Evolutionary conservation across 2,797 vertebrate species (phyloP), one percentile per base, ranked within the genome.

Genomic region (Betta splendens): DNA sequence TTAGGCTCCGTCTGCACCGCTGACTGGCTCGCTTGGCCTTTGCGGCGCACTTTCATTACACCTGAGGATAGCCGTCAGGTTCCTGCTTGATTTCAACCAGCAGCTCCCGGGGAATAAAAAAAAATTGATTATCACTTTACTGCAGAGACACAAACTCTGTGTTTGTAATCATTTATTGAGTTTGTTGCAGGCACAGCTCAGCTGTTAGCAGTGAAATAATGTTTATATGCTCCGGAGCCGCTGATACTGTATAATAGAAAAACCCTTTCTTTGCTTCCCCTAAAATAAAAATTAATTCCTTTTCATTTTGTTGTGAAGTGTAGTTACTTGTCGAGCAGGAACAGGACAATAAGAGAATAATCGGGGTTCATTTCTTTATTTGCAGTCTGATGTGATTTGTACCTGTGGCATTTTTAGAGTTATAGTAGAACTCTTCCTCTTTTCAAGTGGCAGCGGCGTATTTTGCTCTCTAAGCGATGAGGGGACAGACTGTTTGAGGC

Each of bases 61-160:
- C 28, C 45, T 10, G 26, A 48, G 38, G 57, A 7, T 36, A 43
- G 54, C 45, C 36, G 22, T 72, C 77, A 72, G 51, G 62, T 69
- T 46, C 60, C 43, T 44, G 21, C 58, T 77, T 71, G 70, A 69
- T 58, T 77, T 67, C 66, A 64, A 57, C 57, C 36, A 78, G 70
- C 54, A 44, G 63, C 71, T 47, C 29, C 10, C 37, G 57, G n/a
- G 2, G 8, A 37, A 16, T 15, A 60, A 40, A 51, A 40, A 35
- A 69, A 65, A 81, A 84, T 66, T 80, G 71, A 85, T 85, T 74
- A 82, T 72, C 66, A 72, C 54, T 78, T 83, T 54, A 64, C 69
- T 54, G 62, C 26, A 37, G 45, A 37, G 60, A 62, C 56, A 52
- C 40, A 44, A 69, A 53, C 64, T 61, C 44, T 64, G 67, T 62